Conservation (phyloP, 1,140 invertebrate genomes). For the Platyscapa corneri region DNA sequence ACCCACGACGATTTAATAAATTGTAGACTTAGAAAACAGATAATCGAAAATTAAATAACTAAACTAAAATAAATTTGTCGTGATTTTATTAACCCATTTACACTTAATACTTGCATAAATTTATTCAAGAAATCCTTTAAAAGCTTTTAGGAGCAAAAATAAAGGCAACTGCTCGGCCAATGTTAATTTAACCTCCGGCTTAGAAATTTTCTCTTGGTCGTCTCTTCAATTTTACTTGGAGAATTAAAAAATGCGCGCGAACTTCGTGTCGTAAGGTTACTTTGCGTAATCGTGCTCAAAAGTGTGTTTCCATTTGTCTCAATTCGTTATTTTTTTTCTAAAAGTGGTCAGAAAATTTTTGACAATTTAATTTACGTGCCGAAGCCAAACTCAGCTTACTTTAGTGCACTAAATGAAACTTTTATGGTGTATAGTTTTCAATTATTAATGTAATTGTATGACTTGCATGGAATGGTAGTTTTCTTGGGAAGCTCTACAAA, state of each 20-base stretch:
- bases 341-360: conserved; percentile 9
- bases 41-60: too few species aligned
- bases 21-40: background rate
- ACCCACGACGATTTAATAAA: too few species aligned
- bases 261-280: too few species aligned
- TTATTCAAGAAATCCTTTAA: background rate
- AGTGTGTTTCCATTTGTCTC: background rate
- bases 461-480: too few species aligned
- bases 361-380: conserved; percentile 32
- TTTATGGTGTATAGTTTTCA: too few species aligned
- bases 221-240: conserved; percentile 32
- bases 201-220: conserved; percentile 13
- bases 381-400: background rate
- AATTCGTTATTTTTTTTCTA: too few species aligned
- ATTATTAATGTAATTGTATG: too few species aligned
- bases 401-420: too few species aligned
- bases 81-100: background rate
- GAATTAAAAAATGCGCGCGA: conserved; percentile 23
- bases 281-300: conserved; percentile 25
- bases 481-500: too few species aligned
- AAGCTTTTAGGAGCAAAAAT: conserved; percentile 23
- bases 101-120: conserved; percentile 1
- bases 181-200: conserved; percentile 28
- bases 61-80: background rate
- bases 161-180: conserved; percentile 13